These are phyloP conservation scores for Pyrgus malvae DNA, from an alignment of 2,888 invertebrate species.

Conservation along the genomic window DNA sequence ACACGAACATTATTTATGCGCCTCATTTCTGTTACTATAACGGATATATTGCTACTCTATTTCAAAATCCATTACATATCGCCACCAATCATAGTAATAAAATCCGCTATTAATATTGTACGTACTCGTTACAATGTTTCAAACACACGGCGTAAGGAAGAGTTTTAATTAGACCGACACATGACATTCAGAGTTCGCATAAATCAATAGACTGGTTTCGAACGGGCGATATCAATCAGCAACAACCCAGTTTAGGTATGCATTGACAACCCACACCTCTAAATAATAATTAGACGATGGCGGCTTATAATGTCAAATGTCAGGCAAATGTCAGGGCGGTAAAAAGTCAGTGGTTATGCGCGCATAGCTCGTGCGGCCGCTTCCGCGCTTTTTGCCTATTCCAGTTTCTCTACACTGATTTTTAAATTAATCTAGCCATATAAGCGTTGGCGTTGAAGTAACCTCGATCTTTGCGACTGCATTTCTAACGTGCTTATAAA, in stretches of 20 bases:
- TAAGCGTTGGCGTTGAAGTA: conserved; percentile 4
- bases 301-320: conserved; percentile 75
- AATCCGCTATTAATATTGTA: conserved; percentile 8
- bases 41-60: conserved; percentile 1
- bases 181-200: conserved; percentile 62
- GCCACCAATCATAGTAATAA: conserved; percentile 10
- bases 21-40: not conserved
- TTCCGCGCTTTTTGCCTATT: conserved; percentile 40
- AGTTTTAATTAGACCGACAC: conserved; percentile 61
- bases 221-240: conserved; percentile 54
- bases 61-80: conserved; percentile 17
- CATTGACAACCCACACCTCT: conserved; percentile 72
- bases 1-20: not conserved
- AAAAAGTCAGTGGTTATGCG: conserved; percentile 60
- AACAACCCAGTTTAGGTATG: conserved; percentile 56
- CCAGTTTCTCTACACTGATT: conserved; percentile 20
- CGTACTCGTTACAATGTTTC: conserved; percentile 2
- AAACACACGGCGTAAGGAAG: conserved; percentile 46
- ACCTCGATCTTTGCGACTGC: conserved; percentile 18
- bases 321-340: conserved; percentile 67
- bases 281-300: conserved; percentile 70
- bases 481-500: conserved; percentile 12
- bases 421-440: conserved; percentile 20
- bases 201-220: conserved; percentile 60
- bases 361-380: conserved; percentile 34